phyloP scores from a whole-genome alignment of 2,113 vertebrate species.

The Centropristis striata region DNA sequence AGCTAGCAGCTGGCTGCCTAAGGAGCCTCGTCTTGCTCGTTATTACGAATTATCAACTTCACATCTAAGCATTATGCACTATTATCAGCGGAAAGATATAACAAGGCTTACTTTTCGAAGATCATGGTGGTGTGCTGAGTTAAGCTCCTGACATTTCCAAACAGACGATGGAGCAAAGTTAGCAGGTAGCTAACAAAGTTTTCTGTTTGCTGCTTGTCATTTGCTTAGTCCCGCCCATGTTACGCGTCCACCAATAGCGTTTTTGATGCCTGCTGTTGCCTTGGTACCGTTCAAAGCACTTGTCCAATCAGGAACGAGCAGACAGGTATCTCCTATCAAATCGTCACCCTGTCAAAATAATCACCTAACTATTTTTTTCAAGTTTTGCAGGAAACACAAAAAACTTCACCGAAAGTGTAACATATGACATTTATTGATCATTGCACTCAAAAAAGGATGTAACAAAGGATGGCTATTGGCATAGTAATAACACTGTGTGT shows the following conservation, averaged over 20 bases:
- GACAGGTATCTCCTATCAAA: neutral
- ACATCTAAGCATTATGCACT: no score
- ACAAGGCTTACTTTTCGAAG: constrained; percentile 30
- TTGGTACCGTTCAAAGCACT: constrained; percentile 7
- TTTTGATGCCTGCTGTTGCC: constrained; percentile 37
- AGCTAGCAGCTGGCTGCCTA: constrained; percentile 47
- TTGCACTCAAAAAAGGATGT: no score
- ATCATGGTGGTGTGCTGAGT: neutral
- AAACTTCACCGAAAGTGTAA: no score
- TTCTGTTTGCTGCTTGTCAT: constrained; percentile 40
- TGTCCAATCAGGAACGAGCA: constrained; percentile 60
- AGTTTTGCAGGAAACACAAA: no score
- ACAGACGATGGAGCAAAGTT: constrained; percentile 45
- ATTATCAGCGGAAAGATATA: neutral
- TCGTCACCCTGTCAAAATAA: no score
- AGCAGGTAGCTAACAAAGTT: constrained; percentile 77
- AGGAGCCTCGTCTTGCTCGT: neutral
- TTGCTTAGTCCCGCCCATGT: constrained; percentile 50
- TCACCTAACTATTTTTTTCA: no score
- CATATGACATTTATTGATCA: no score
- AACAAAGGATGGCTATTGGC: no score
- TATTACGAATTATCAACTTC: neutral
- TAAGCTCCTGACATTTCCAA: constrained; percentile 7
- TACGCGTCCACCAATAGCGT: constrained; percentile 37
- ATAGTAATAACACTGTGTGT: no score